Percentiles rank a stretch among this genome's conserved stretches.
Evolutionary conservation across 2,797 vertebrate species (phyloP).

Genomic region (Acridotheres tristis): DNA sequence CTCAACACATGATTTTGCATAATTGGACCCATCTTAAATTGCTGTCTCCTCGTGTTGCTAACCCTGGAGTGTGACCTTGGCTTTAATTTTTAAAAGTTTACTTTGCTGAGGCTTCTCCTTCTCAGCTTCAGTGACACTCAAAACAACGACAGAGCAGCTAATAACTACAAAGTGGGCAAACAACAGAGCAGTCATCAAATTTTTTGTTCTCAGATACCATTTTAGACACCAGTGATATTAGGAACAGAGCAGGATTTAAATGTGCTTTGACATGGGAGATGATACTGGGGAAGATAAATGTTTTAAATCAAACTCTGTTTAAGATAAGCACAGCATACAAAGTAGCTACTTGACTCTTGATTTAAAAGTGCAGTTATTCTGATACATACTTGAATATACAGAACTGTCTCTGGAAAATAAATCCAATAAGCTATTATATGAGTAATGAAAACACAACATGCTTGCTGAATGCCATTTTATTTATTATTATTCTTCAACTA

Average conservation of each 20-base stretch:
- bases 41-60: neutral
- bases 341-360: constrained; percentile 58
- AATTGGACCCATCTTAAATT: constrained; percentile 24
- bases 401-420: constrained; percentile 14
- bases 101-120: constrained; percentile 14
- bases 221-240: neutral
- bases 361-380: constrained; percentile 40
- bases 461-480: neutral
- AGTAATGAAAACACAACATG: neutral
- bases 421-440: neutral
- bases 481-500: neutral
- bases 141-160: neutral
- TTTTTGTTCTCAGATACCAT: neutral
- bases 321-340: constrained; percentile 55
- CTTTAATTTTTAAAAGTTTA: constrained; percentile 60
- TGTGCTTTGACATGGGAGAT: constrained; percentile 45
- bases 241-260: constrained; percentile 42
- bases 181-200: neutral
- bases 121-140: neutral
- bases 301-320: constrained; percentile 60
- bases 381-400: constrained; percentile 7
- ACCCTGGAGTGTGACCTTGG: neutral
- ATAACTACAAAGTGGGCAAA: constrained; percentile 9
- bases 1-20: constrained; percentile 40
- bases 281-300: constrained; percentile 39